phyloP scores from a whole-genome alignment of 2,888 invertebrate species.

The Andrena bucephala region DNA sequence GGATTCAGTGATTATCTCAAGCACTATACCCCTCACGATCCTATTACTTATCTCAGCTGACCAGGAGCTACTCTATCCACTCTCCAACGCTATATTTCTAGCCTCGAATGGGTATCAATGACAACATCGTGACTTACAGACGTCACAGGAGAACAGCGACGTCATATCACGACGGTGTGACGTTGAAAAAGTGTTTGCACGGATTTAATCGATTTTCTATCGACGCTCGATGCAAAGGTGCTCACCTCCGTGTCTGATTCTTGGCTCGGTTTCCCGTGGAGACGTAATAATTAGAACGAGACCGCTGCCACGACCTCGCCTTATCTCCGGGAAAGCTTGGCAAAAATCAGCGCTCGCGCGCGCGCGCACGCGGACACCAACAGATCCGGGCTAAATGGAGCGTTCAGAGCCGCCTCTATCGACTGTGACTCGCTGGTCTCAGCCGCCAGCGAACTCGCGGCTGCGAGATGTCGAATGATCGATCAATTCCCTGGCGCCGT shows the following conservation, averaged over 20 bases:
- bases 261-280: conserved; percentile 8
- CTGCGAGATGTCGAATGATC: conserved; percentile 66
- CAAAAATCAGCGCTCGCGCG: conserved; percentile 37
- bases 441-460: conserved; percentile 43
- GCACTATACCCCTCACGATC: background rate
- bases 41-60: background rate
- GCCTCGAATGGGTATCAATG: background rate
- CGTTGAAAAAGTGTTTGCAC: conserved; percentile 8
- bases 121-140: conserved; percentile 12
- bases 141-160: background rate
- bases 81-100: background rate
- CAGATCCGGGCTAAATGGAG: conserved; percentile 61
- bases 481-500: conserved; percentile 72
- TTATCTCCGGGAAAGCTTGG: conserved; percentile 31
- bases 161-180: conserved; percentile 13
- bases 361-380: conserved; percentile 25
- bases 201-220: conserved; percentile 3
- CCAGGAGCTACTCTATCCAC: background rate
- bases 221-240: background rate
- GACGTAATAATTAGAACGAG: conserved; percentile 46
- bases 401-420: conserved; percentile 43
- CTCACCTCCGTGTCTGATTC: background rate
- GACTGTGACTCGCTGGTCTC: conserved; percentile 14
- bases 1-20: background rate
- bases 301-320: conserved; percentile 22